Evolutionary conservation across 2,888 invertebrate species (phyloP).

Genomic region (Portevinia maculata): DNA sequence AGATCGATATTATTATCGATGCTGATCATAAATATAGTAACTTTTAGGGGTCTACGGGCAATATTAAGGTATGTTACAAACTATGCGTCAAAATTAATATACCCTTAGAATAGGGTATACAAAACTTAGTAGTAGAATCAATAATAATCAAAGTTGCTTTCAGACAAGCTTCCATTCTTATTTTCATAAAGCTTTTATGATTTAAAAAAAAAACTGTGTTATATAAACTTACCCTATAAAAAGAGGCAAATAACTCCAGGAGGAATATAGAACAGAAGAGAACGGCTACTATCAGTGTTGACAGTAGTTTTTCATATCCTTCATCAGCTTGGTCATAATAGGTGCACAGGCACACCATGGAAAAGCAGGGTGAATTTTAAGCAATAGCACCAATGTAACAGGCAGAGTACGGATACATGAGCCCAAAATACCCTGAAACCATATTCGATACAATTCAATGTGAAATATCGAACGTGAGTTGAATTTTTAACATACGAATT

Average conservation of each 20-base stretch:
- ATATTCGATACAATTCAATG: constrained; percentile 65
- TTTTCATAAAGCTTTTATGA: no score
- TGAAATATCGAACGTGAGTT: constrained; percentile 66
- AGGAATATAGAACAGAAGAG: constrained; percentile 38
- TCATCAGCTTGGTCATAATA: constrained; percentile 55
- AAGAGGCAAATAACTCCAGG: constrained; percentile 32
- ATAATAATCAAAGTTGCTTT: no score
- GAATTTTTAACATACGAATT: constrained; percentile 67
- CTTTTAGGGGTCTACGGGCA: no score
- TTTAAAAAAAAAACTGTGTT: background rate
- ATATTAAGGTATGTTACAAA: no score
- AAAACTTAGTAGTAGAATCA: no score
- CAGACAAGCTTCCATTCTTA: no score
- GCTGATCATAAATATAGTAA: no score
- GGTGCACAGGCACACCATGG: constrained; percentile 62
- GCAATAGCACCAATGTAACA: constrained; percentile 48
- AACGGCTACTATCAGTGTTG: constrained; percentile 42
- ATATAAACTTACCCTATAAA: constrained; percentile 9
- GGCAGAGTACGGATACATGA: constrained; percentile 6
- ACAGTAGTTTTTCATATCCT: constrained; percentile 51
- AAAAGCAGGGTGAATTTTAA: constrained; percentile 58
- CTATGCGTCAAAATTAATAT: no score
- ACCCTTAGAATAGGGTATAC: no score
- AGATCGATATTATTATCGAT: no score
- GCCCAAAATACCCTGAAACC: constrained; percentile 53